phyloP scores from a whole-genome alignment of 2,888 invertebrate species.

The Liodrosophila aerea region DNA sequence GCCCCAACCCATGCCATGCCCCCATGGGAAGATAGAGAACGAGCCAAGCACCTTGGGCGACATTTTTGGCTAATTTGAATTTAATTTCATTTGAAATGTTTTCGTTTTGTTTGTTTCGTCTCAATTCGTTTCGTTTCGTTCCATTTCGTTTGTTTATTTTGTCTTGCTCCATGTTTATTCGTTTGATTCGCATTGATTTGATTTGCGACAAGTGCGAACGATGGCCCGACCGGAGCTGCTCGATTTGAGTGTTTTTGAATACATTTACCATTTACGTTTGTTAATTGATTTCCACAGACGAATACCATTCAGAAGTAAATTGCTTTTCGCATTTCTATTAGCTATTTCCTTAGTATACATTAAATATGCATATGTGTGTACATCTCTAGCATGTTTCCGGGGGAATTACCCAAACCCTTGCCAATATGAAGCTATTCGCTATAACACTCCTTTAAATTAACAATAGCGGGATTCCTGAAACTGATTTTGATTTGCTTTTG shows the following conservation, averaged over 20 bases:
- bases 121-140: neutral
- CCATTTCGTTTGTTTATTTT: constrained; percentile 4
- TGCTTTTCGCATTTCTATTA: constrained; percentile 5
- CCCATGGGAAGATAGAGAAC: neutral
- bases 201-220: constrained; percentile 40
- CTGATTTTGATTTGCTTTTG: too few species aligned
- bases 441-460: too few species aligned
- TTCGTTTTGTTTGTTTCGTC: constrained; percentile 19
- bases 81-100: constrained; percentile 56
- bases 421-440: too few species aligned
- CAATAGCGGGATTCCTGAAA: too few species aligned
- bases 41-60: constrained; percentile 32
- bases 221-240: constrained; percentile 17
- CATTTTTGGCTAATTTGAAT: constrained; percentile 54
- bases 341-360: neutral
- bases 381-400: too few species aligned
- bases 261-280: constrained; percentile 26
- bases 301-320: constrained; percentile 17
- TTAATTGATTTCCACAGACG: constrained; percentile 27
- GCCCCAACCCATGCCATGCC: neutral
- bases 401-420: too few species aligned
- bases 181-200: constrained; percentile 40
- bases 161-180: constrained; percentile 18
- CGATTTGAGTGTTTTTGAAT: constrained; percentile 27
- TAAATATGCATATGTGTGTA: too few species aligned